These are phyloP conservation scores for Myocastor coypus DNA, from an alignment of 2,113 vertebrate genomes.

Conservation along the genomic window DNA sequence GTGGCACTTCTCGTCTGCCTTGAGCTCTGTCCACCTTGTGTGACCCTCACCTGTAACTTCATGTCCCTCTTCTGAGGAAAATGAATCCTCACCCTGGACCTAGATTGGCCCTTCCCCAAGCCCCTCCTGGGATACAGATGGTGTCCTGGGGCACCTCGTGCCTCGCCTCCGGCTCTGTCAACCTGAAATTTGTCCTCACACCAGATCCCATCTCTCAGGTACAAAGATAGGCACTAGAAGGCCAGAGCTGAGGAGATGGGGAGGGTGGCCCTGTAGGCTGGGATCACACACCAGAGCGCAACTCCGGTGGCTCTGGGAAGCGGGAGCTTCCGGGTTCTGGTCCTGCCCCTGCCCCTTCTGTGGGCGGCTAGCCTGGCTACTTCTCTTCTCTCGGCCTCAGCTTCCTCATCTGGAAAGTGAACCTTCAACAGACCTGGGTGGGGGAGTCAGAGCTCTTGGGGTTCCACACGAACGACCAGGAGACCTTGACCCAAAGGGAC, in stretches of 20 bases:
- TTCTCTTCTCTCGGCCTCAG: slow-evolving; percentile 60
- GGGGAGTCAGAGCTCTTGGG: background rate
- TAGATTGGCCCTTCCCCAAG: background rate
- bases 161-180: background rate
- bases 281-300: background rate
- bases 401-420: slow-evolving; percentile 76
- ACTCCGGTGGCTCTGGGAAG: background rate
- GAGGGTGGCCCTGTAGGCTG: background rate
- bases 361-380: slow-evolving; percentile 49
- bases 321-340: slow-evolving; percentile 12
- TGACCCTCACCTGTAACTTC: background rate
- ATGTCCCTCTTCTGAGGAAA: background rate
- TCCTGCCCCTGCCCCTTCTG: slow-evolving; percentile 56
- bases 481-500: background rate
- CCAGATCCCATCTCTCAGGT: background rate
- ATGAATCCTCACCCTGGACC: background rate
- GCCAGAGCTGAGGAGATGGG: background rate
- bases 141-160: background rate
- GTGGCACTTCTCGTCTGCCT: background rate
- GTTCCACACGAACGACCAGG: background rate
- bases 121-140: background rate
- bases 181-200: background rate
- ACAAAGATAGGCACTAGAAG: background rate
- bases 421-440: background rate
- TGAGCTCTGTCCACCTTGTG: background rate